Percentiles rank a stretch among this genome's conserved stretches.
These are phyloP conservation scores for Xenentodon cancila DNA, from an alignment of 2,797 vertebrate species.

Conservation along the genomic window DNA sequence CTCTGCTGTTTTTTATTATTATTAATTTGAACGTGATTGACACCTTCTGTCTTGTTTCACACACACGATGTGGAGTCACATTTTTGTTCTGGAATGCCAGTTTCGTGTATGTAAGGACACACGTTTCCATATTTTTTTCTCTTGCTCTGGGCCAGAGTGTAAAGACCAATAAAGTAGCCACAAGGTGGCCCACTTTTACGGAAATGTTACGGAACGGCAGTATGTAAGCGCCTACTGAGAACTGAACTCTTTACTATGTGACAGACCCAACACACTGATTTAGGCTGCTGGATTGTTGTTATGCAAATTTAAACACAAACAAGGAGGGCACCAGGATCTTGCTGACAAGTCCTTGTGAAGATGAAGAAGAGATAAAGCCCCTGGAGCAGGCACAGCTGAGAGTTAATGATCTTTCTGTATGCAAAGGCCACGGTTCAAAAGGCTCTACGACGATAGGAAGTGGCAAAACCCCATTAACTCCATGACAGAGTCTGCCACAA, in stretches of 20 bases:
- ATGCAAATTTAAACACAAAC: constrained; percentile 12
- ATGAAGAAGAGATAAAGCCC: constrained; percentile 35
- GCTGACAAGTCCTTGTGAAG: constrained; percentile 34
- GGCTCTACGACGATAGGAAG: constrained; percentile 58
- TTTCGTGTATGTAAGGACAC: too few species aligned
- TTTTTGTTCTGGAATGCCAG: too few species aligned
- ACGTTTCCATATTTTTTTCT: too few species aligned
- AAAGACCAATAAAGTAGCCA: too few species aligned
- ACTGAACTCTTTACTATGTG: not conserved
- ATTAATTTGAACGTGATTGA: too few species aligned
- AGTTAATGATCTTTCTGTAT: constrained; percentile 79
- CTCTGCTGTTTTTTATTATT: too few species aligned
- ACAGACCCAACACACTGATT: not conserved
- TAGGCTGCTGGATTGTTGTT: constrained; percentile 8
- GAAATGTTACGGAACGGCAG: too few species aligned
- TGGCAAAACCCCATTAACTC: constrained; percentile 74
- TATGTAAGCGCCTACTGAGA: constrained; percentile 7
- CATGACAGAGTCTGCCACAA: constrained; percentile 60
- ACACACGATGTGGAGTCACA: too few species aligned
- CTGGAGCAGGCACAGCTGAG: constrained; percentile 50
- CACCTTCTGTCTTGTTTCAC: too few species aligned
- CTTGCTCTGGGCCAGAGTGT: too few species aligned
- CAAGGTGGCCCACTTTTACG: too few species aligned
- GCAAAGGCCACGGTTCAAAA: constrained; percentile 73
- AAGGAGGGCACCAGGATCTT: constrained; percentile 8